Evolutionary conservation across 2,888 invertebrate genomes (phyloP), one percentile per base, ranked within the genome.

Genomic region (Aradus depressus): DNA sequence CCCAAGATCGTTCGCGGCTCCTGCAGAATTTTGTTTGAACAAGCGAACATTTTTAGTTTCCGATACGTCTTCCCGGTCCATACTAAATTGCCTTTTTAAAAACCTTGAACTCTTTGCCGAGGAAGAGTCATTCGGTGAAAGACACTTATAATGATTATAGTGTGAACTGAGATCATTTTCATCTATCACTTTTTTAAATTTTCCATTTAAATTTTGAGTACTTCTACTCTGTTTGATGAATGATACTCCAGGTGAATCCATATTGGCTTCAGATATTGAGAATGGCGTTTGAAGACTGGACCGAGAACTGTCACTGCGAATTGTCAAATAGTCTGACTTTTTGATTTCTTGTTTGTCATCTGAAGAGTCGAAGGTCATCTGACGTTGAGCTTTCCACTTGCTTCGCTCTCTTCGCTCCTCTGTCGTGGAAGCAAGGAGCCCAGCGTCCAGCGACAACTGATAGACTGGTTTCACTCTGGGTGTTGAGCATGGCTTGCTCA

Each of bases 101-200:
- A 79, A 68, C 53, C 59, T 48, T 10, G 57, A 55, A 19, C 54
- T 41, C 57, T 53, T 32, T 50, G 53, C 37, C 45, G 48, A 50
- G 38, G 23, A 22, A 5, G 39, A 18, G 34, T 55, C 48, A 23
- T 35, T 53, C 26, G 44, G 56, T 21, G 51, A 53, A 21, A 45
- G 44, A 49, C 53, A 43, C 65, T 80, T 77, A 67, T 84, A 84
- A 59, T 83, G 80, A 63, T 80, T 79, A 66, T 84, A 85, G 2
- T 83, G 81, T 0, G 79, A 79, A 64, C 82, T 81, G 41, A 81
- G 71, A 62, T 83, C 84, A 60, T 73, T 73, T 59, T 75, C 73
- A 44, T 75, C 72, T 19, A 74, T 67, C n/a, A 52, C 32, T 47
- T 50, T 45, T 35, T 39, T 45, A 8, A 39, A 41, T 38, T 53